A percentile compares a stretch with the other conserved stretches of the same genome.
These are phyloP conservation scores for Bombus balteatus DNA, from an alignment of 1,140 invertebrate species.

Conservation along the genomic window DNA sequence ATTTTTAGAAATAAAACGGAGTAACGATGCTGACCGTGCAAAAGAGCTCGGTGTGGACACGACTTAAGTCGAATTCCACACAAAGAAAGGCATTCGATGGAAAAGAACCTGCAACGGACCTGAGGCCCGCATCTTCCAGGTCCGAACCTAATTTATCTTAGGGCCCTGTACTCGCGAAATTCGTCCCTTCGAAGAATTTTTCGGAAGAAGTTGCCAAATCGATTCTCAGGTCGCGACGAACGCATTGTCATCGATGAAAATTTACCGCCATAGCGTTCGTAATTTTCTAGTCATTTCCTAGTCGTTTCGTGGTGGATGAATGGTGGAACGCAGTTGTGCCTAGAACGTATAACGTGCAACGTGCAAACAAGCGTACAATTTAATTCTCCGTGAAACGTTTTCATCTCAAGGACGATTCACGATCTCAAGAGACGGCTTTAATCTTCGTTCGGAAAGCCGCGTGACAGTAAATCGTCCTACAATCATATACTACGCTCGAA, in stretches of 20 bases:
- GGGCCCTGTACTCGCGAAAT: conserved; percentile 42
- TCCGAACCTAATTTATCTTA: conserved; percentile 71
- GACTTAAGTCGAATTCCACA: conserved; percentile 67
- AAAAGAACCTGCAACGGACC: conserved; percentile 73
- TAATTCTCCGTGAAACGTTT: conserved; percentile 24
- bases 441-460: conserved; percentile 3
- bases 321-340: neutral
- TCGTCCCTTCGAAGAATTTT: conserved; percentile 44
- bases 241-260: neutral
- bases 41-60: conserved; percentile 41
- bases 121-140: conserved; percentile 63
- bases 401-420: conserved; percentile 26
- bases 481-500: neutral
- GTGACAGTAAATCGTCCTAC: neutral
- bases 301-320: neutral
- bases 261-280: neutral
- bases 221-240: neutral
- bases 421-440: conserved; percentile 31
- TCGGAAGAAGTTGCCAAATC: neutral
- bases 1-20: too few species aligned
- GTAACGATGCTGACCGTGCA: too few species aligned
- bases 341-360: neutral
- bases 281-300: neutral
- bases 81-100: conserved; percentile 71
- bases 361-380: neutral